phyloP scores from a whole-genome alignment of 37 sponge, comb jelly and placozoan species.

The Haliclona indistincta region DNA sequence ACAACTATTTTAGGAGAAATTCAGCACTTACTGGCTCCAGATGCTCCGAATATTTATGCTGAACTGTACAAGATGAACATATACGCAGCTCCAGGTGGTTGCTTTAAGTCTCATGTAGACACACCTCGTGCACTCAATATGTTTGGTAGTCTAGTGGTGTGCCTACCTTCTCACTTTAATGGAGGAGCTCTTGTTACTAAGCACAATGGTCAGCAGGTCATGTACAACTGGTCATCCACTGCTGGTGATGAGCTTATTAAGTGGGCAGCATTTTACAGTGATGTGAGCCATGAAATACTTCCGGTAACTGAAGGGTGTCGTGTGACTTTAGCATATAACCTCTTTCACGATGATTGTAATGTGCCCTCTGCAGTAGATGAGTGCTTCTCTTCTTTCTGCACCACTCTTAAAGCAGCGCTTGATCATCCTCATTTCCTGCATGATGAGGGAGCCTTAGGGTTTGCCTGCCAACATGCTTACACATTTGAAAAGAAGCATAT shows the following conservation, averaged over 20 bases:
- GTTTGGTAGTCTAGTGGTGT: conserved; percentile 51
- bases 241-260: neutral
- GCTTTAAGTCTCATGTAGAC: conserved; percentile 26
- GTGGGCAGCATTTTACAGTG: conserved; percentile 37
- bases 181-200: conserved; percentile 33
- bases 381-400: neutral
- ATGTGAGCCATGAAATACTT: conserved; percentile 35
- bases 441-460: conserved; percentile 9
- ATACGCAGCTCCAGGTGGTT: conserved; percentile 13
- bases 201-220: conserved; percentile 12
- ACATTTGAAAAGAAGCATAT: too few relatives aligned
- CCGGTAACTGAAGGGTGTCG: conserved; percentile 22
- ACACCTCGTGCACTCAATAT: conserved; percentile 28
- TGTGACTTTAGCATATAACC: conserved; percentile 38
- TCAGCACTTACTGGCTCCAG: conserved; percentile 1
- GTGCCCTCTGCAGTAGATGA: neutral
- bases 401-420: conserved; percentile 2
- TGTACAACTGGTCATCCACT: conserved; percentile 27
- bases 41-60: neutral
- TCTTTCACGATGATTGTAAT: neutral
- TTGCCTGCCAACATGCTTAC: conserved; percentile 14
- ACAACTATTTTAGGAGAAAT: conserved; percentile 12
- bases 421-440: conserved; percentile 19
- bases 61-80: conserved; percentile 39
- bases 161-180: conserved; percentile 28